A percentile compares a stretch with the other conserved stretches of the same genome.
phyloP scores from a whole-genome alignment of 2,113 vertebrate species.

The Scophthalmus maximus region DNA sequence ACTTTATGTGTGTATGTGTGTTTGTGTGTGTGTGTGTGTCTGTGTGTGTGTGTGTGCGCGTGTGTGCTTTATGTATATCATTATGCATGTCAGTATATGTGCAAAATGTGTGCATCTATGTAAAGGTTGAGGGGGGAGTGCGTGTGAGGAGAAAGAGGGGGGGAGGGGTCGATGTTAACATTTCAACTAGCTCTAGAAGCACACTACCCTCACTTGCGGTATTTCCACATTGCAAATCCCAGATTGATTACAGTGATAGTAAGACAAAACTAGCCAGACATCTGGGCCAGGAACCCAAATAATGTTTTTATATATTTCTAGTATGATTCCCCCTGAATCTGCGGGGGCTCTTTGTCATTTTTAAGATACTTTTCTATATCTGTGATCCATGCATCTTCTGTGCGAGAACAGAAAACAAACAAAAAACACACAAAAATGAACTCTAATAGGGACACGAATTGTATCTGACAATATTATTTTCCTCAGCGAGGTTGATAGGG shows the following conservation, averaged over 20 bases:
- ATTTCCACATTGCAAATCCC: conserved; percentile 77
- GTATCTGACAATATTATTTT: conserved; percentile 41
- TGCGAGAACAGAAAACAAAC: conserved; percentile 43
- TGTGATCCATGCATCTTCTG: conserved; percentile 78
- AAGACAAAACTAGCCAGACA: conserved; percentile 77
- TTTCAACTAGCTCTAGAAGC: conserved; percentile 80
- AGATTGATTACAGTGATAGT: conserved; percentile 80
- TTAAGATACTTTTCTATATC: conserved; percentile 67
- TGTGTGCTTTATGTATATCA: conserved; percentile 29
- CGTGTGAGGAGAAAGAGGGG: conserved; percentile 48
- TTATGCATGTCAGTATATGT: conserved; percentile 45
- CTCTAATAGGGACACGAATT: conserved; percentile 44
- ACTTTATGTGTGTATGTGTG: conserved; percentile 23
- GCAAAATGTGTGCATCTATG: conserved; percentile 37
- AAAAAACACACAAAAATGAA: conserved; percentile 37
- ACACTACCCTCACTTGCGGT: conserved; percentile 78
- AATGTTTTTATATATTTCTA: conserved; percentile 62
- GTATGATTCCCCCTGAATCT: conserved; percentile 59
- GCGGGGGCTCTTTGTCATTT: conserved; percentile 54
- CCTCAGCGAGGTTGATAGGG: conserved; percentile 40
- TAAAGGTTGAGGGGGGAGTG: conserved; percentile 30
- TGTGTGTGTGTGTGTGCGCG: conserved; percentile 14
- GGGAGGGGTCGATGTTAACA: conserved; percentile 67
- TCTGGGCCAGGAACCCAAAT: conserved; percentile 68
- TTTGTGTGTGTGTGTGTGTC: conserved; percentile 23